phyloP scores from a whole-genome alignment of 2,113 vertebrate species.

The Nycticorax nycticorax region DNA sequence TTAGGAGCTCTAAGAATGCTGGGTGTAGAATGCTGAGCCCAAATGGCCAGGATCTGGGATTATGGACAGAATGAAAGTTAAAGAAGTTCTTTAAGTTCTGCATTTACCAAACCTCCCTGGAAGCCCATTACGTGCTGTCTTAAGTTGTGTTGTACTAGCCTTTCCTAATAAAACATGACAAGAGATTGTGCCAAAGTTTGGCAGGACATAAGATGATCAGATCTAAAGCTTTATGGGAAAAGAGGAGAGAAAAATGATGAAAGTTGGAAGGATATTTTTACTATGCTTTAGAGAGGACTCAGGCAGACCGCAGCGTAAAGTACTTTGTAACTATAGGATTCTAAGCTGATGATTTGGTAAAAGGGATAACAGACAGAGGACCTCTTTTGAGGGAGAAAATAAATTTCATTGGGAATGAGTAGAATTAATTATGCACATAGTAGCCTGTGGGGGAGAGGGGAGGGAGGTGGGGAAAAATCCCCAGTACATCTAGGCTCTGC shows the following conservation, averaged over 20 bases:
- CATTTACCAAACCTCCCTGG: not conserved
- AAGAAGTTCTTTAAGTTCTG: not conserved
- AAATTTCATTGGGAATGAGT: not conserved
- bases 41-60: not conserved
- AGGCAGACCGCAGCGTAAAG: not conserved
- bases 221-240: not conserved
- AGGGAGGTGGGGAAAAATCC: not conserved
- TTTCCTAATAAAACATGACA: conserved; percentile 12
- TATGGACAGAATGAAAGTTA: not conserved
- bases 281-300: not conserved
- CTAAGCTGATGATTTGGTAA: not conserved
- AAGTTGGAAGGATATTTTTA: not conserved
- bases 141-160: not conserved
- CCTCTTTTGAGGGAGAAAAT: not conserved
- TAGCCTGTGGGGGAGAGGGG: not conserved
- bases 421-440: conserved; percentile 40
- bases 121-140: not conserved
- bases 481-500: not conserved
- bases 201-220: not conserved
- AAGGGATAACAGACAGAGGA: not conserved
- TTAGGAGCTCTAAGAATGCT: not conserved
- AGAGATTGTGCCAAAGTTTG: not conserved
- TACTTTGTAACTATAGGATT: not conserved
- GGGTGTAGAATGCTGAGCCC: not conserved
- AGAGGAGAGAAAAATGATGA: not conserved